phyloP scores from a whole-genome alignment of 2,797 vertebrate genomes.

The Petrocephalus sullivani region DNA sequence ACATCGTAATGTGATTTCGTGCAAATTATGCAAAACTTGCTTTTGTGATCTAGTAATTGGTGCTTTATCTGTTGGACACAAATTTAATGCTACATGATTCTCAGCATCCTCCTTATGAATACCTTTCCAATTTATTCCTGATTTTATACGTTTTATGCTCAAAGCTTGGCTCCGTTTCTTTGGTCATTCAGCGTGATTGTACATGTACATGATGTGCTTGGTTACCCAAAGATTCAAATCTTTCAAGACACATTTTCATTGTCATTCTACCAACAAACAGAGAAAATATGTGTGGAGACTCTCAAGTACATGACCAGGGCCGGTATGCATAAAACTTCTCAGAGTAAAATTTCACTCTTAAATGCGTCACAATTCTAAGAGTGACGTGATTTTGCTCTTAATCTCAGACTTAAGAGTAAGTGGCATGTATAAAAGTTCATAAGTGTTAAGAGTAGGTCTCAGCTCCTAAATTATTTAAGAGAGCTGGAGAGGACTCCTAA shows the following conservation, averaged over 20 bases:
- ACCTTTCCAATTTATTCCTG: not conserved
- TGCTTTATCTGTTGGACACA: not conserved
- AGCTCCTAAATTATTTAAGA: no score
- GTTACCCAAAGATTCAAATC: not conserved
- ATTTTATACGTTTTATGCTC: not conserved
- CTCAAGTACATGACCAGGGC: not conserved
- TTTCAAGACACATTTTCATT: not conserved
- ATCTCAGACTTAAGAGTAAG: no score
- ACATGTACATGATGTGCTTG: not conserved
- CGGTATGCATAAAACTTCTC: no score
- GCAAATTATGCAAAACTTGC: not conserved
- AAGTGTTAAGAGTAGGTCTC: no score
- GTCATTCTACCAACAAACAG: not conserved
- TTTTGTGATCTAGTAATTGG: not conserved
- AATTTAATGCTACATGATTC: not conserved
- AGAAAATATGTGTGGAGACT: not conserved
- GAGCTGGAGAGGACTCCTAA: no score
- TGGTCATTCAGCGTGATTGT: not conserved
- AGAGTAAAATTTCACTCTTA: no score
- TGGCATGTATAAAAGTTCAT: no score
- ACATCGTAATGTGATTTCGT: no score
- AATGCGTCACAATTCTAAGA: no score
- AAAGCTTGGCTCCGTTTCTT: not conserved
- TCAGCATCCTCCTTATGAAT: not conserved
- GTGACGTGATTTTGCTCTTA: no score